phyloP scores from a whole-genome alignment of 2,113 vertebrate genomes.

The Alces alces region DNA sequence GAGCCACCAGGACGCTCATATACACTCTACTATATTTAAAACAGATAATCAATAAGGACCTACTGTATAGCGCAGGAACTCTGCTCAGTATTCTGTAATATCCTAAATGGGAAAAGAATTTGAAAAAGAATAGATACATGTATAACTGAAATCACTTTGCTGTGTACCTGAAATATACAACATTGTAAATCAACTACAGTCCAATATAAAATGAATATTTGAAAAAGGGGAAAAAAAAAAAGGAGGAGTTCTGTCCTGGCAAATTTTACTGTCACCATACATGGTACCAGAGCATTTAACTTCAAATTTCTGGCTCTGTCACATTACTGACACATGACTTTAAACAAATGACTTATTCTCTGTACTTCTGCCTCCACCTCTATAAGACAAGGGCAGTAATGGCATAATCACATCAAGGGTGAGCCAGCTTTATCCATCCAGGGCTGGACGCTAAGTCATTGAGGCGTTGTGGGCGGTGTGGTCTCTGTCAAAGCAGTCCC shows the following conservation, averaged over 20 bases:
- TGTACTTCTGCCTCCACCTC: not conserved
- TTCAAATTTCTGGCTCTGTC: not conserved
- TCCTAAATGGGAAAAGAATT: not conserved
- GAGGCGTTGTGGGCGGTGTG: rapidly evolving
- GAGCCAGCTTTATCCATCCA: not conserved
- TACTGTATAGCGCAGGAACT: not conserved
- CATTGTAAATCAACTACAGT: not conserved
- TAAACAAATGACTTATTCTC: not conserved
- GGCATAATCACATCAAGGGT: not conserved
- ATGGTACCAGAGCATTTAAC: not conserved
- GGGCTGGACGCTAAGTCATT: not conserved
- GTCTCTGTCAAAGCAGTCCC: not conserved
- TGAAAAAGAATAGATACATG: not conserved
- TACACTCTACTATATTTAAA: not conserved
- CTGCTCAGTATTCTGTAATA: not conserved
- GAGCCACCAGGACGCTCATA: not conserved
- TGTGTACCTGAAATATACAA: not conserved
- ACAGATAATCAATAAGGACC: not conserved
- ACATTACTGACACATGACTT: not conserved
- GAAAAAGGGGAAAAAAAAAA: not conserved
- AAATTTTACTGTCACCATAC: not conserved
- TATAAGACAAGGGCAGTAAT: not conserved
- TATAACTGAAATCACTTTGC: not conserved
- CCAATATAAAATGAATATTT: not conserved
- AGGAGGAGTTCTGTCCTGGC: not conserved